A percentile compares a stretch with the other conserved stretches of the same genome.
Evolutionary conservation across 1,140 invertebrate genomes (phyloP).

Genomic region (Achatina immaculata): DNA sequence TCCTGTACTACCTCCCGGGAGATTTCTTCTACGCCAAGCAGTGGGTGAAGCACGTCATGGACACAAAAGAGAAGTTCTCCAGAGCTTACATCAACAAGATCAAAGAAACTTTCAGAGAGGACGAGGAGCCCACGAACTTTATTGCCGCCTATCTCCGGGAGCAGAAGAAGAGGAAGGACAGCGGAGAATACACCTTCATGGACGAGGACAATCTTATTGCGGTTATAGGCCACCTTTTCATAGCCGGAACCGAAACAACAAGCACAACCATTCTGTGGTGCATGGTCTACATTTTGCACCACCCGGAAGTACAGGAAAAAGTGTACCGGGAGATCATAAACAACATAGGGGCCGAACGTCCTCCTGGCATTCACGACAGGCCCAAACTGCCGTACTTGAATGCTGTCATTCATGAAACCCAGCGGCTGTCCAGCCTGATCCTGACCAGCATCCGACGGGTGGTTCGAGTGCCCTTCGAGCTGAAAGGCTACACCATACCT

Average conservation of each 20-base stretch:
- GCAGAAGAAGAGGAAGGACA: background rate
- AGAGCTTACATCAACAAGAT: background rate
- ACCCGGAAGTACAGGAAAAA: constrained; percentile 81
- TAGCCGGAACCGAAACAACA: constrained; percentile 50
- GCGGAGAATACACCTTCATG: background rate
- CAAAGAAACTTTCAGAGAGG: background rate
- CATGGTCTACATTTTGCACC: constrained; percentile 82
- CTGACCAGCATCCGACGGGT: background rate
- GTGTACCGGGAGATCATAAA: constrained; percentile 88
- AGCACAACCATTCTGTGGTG: constrained; percentile 75
- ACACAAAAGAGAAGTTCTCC: background rate
- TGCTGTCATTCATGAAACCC: constrained; percentile 47
- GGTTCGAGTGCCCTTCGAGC: constrained; percentile 46
- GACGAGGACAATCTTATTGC: background rate
- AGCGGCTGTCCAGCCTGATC: constrained; percentile 21
- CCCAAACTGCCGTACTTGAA: constrained; percentile 45
- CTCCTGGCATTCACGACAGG: constrained; percentile 64
- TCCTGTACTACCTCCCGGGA: background rate
- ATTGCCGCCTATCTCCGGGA: background rate
- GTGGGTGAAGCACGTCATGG: background rate
- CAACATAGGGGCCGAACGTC: constrained; percentile 82
- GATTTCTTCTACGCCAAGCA: background rate
- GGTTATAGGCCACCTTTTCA: constrained; percentile 37
- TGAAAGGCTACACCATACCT: constrained; percentile 63
- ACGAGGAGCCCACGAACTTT: background rate